Conservation (phyloP, 2,888 invertebrate species). For the Metallyticus violacea region DNA sequence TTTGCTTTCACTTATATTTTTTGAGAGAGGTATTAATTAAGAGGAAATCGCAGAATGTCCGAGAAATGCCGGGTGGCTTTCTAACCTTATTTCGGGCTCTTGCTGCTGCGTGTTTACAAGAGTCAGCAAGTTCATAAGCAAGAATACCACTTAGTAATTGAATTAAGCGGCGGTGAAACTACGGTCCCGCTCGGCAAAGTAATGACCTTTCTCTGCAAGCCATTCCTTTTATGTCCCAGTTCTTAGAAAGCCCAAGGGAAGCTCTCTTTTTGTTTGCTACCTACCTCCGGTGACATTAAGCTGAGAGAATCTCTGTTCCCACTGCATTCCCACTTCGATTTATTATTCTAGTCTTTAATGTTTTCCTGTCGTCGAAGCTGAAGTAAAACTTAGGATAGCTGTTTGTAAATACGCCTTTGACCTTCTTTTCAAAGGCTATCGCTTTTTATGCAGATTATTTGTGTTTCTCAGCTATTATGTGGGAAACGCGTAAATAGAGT, state of each 20-base stretch:
- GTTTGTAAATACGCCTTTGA: not conserved
- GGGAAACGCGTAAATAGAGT: too few relatives aligned
- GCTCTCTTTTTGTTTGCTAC: not conserved
- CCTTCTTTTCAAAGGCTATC: not conserved
- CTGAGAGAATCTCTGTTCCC: not conserved
- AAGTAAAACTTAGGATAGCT: not conserved
- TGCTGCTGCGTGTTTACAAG: not conserved
- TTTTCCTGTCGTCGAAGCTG: not conserved
- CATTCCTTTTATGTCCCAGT: not conserved
- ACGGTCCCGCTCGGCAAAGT: not conserved
- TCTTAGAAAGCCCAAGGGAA: not conserved
- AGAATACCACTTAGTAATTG: not conserved
- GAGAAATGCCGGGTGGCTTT: not conserved
- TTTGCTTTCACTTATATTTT: too few relatives aligned
- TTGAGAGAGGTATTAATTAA: not conserved
- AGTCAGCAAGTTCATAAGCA: not conserved
- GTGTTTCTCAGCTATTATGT: too few relatives aligned
- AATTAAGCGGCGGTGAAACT: not conserved
- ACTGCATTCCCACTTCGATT: not conserved
- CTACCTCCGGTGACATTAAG: not conserved
- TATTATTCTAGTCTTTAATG: not conserved
- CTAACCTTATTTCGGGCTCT: not conserved
- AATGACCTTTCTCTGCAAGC: not conserved
- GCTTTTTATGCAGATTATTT: too few relatives aligned
- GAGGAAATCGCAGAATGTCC: not conserved